A percentile compares a stretch with the other conserved stretches of the same genome.
phyloP scores from a whole-genome alignment of 1,140 invertebrate species.

The Homarus americanus region DNA sequence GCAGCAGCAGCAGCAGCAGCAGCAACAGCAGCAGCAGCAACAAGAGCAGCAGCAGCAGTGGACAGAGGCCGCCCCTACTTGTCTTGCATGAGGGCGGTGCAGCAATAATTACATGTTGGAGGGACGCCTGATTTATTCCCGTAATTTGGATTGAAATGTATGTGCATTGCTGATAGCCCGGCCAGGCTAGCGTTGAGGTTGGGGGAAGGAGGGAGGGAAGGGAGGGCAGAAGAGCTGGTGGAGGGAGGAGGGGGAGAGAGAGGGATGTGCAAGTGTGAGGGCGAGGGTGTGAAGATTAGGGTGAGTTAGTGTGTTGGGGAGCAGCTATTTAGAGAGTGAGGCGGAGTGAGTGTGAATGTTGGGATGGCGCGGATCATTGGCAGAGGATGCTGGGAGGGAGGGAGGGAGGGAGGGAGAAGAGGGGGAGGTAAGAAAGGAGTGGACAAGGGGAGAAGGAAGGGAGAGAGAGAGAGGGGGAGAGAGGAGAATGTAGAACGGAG shows the following conservation, averaged over 20 bases:
- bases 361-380: slow-evolving; percentile 4
- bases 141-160: slow-evolving; percentile 72
- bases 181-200: slow-evolving; percentile 40
- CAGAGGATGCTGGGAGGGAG: slow-evolving; percentile 6
- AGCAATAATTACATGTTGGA: slow-evolving; percentile 71
- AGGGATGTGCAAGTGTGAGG: not conserved
- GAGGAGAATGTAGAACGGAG: not conserved
- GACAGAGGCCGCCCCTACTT: slow-evolving; percentile 67
- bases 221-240: not conserved
- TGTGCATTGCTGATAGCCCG: slow-evolving; percentile 69
- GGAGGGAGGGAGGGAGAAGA: not conserved
- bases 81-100: slow-evolving; percentile 69
- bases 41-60: slow-evolving; percentile 39
- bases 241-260: not conserved
- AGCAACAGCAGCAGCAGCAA: no score
- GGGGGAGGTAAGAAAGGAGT: not conserved
- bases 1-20: not conserved
- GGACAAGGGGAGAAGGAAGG: not conserved
- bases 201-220: slow-evolving; percentile 11
- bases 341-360: slow-evolving; percentile 23
- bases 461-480: not conserved
- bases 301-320: slow-evolving; percentile 7
- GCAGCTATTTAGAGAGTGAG: slow-evolving; percentile 25
- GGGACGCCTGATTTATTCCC: slow-evolving; percentile 71
- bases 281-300: slow-evolving; percentile 31